A percentile compares a stretch with the other conserved stretches of the same genome.
Evolutionary conservation across 2,113 vertebrate species (phyloP).

Genomic region (Rhinichthys klamathensis): DNA sequence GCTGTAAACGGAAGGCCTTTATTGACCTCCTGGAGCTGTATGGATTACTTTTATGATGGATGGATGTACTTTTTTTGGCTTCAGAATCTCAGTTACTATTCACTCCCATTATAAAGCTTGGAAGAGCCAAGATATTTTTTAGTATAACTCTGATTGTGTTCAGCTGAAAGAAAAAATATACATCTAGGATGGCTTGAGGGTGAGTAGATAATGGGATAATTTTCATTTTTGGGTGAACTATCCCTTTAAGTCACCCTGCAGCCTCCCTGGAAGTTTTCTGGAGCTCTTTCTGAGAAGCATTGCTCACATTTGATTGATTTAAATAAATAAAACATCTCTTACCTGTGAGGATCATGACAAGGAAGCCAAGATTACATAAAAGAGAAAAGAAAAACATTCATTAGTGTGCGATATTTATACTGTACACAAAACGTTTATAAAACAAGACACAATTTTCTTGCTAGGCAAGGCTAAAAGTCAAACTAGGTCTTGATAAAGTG

Average conservation of each 20-base stretch:
- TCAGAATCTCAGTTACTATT: no score
- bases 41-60: no score
- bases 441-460: neutral
- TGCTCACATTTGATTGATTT: neutral
- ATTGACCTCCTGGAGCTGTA: no score
- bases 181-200: no score
- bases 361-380: slow-evolving; percentile 21
- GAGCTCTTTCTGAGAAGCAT: neutral
- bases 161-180: no score
- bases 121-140: no score
- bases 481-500: neutral
- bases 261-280: neutral
- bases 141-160: no score
- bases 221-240: no score
- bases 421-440: neutral
- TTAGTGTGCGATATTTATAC: neutral
- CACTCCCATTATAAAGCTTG: no score
- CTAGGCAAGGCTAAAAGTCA: neutral
- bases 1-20: no score
- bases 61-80: no score
- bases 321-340: slow-evolving; percentile 21
- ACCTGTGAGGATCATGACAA: slow-evolving; percentile 32
- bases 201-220: no score
- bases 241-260: neutral
- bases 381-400: slow-evolving; percentile 15